Conservation (phyloP, 2,888 invertebrate species). For the Tricholauxania praeusta region DNA sequence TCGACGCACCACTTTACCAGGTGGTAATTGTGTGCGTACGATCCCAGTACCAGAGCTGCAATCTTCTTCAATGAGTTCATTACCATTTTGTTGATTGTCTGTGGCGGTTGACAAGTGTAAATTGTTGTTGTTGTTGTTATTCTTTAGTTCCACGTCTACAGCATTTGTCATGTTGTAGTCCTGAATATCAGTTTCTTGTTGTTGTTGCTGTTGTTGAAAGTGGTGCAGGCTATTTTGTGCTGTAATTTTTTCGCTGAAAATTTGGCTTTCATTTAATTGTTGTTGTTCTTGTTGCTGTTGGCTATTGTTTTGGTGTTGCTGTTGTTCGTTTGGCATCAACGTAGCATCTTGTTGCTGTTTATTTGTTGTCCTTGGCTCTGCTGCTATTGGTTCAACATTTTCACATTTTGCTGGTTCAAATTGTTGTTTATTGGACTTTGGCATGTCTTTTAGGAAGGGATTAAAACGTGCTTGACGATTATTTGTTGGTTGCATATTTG, state of each 20-base stretch:
- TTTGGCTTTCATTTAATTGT: conserved; percentile 24
- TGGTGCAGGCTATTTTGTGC: conserved; percentile 11
- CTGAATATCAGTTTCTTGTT: conserved; percentile 28
- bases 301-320: conserved; percentile 19
- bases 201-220: conserved; percentile 29
- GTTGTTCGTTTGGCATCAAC: conserved; percentile 3
- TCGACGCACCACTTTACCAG: conserved; percentile 75
- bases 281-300: conserved; percentile 33
- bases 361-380: conserved; percentile 18
- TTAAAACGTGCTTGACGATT: conserved; percentile 71
- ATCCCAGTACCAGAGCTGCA: conserved; percentile 70
- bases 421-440: conserved; percentile 57
- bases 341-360: conserved; percentile 2
- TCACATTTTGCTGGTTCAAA: conserved; percentile 42
- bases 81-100: conserved; percentile 65
- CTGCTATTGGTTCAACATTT: not conserved
- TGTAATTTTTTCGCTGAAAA: not conserved
- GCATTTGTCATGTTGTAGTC: conserved; percentile 14
- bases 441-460: conserved; percentile 74
- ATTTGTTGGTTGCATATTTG: conserved; percentile 12
- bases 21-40: conserved; percentile 76
- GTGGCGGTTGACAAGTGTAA: conserved; percentile 46
- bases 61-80: conserved; percentile 52
- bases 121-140: conserved; percentile 42
- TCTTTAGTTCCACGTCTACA: conserved; percentile 33